phyloP scores from a whole-genome alignment of 2,888 invertebrate genomes.

The Dichetophora obliterata region DNA sequence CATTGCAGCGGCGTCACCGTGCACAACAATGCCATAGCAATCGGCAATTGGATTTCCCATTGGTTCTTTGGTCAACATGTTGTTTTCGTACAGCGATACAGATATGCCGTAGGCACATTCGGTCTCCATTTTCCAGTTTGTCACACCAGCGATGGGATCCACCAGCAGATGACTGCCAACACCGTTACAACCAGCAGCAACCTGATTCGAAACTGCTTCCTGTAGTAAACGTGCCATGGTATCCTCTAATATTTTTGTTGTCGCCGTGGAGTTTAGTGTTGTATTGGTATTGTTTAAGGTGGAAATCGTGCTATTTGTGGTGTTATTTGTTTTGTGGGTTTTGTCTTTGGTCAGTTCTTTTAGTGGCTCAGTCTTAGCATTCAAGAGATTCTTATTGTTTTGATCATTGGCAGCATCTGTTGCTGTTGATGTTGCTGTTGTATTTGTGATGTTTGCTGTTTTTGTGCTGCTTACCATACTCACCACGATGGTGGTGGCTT shows the following conservation, averaged over 20 bases:
- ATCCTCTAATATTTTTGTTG: conserved; percentile 53
- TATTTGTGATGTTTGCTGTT: conserved; percentile 35
- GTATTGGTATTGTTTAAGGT: conserved; percentile 5
- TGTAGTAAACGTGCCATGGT: conserved; percentile 62
- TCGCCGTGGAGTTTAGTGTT: conserved; percentile 33
- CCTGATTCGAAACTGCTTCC: conserved; percentile 66
- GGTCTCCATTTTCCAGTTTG: conserved; percentile 69
- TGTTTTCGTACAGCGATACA: conserved; percentile 85
- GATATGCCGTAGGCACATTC: conserved; percentile 69
- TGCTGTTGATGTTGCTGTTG: conserved; percentile 19
- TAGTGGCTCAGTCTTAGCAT: conserved; percentile 60
- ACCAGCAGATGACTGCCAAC: conserved; percentile 33
- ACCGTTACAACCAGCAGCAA: conserved; percentile 46
- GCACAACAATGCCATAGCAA: conserved; percentile 82
- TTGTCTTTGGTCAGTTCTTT: conserved; percentile 34
- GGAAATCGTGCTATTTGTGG: background rate
- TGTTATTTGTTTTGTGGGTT: conserved; percentile 39
- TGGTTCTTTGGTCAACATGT: conserved; percentile 79
- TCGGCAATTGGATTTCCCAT: conserved; percentile 90
- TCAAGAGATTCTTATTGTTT: conserved; percentile 62
- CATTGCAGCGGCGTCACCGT: conserved; percentile 81
- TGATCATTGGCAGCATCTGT: conserved; percentile 58
- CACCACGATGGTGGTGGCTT: conserved; percentile 65
- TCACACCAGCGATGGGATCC: conserved; percentile 64
- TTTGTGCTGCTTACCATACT: conserved; percentile 62